Base-by-base conservation (phyloP, 1,140 invertebrate species). In the Ostrea denselamellosa region DNA sequence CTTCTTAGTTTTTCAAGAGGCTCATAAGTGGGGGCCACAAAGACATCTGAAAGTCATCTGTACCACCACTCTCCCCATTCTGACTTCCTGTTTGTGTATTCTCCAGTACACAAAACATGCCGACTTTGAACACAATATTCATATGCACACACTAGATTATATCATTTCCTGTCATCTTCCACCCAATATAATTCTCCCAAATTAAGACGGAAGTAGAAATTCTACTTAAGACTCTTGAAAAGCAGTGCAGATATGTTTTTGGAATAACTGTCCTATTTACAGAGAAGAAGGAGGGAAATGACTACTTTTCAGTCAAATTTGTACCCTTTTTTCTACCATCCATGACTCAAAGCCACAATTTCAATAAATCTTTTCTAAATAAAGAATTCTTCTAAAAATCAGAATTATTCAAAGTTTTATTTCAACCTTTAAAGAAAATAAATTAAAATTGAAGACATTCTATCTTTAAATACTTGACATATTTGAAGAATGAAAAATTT, bases 151-250 rank as follows among this genome's bases (percentile, higher is more conserved):
- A 77, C 22, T 14, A 77, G 68, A 77, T 77, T 77, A 77, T 77
- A 77, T 77, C 68, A 77, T 25, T 77, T 77, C 68, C 68, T 77
- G 68, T 77, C 68, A 77, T 77, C 68, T 77, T 28, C 28, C 68
- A 77, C 68, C 68, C 68, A 77, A 77, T 77, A 25, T 34, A 14
- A 77, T 77, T 77, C 68, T 10, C 68, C 28, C 22, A 77, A 77
- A 77, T 77, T 77, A 77, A 77, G 68, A 77, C 68, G 68, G 68
- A 77, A 77, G 68, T 77, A 77, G 28, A 77, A 77, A 77, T 28
- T 77, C 68, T 77, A 77, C 68, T 77, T 34, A 77, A 25, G 68
- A 77, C 68, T 77, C 68, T 77, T 77, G 68, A 77, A 62, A 5
- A 19, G 56, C n/a, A n/a, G n/a, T 77, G 28, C 68, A 77, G 68